Evolutionary conservation across 2,888 invertebrate genomes (phyloP).

Genomic region (Phalera bucephala): DNA sequence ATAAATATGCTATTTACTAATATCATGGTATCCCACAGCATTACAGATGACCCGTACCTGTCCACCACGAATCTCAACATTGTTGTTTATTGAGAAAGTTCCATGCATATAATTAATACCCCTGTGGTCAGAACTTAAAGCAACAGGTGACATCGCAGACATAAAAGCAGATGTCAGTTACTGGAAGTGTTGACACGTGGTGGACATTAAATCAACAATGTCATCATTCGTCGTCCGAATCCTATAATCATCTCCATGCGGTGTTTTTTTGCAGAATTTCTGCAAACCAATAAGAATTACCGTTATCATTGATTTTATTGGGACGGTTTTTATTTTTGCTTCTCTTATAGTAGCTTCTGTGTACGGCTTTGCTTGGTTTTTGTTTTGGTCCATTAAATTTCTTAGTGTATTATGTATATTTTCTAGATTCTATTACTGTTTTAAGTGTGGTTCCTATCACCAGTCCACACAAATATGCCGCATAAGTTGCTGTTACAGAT

Average conservation of each 20-base stretch:
- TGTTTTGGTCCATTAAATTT: too few species aligned
- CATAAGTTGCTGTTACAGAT: too few species aligned
- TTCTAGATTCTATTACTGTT: too few species aligned
- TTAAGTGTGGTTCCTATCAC: too few species aligned
- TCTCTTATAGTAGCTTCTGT: too few species aligned
- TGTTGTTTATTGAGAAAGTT: neutral
- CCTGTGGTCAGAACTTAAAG: neutral
- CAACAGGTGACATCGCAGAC: slow-evolving; percentile 4
- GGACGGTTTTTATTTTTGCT: slow-evolving; percentile 17
- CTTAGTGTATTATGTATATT: too few species aligned
- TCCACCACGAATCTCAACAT: too few species aligned
- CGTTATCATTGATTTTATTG: slow-evolving; percentile 42
- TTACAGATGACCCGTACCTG: neutral
- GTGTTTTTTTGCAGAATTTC: slow-evolving; percentile 19
- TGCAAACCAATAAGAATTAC: slow-evolving; percentile 35
- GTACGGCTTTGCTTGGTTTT: too few species aligned
- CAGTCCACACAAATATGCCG: too few species aligned
- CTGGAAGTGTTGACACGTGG: slow-evolving; percentile 42
- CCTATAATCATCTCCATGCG: slow-evolving; percentile 9
- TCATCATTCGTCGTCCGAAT: slow-evolving; percentile 16
- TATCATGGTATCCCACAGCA: too few species aligned
- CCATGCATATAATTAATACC: neutral
- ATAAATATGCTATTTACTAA: too few species aligned
- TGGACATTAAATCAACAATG: slow-evolving; percentile 31
- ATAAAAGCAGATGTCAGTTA: slow-evolving; percentile 39